A percentile compares a stretch with the other conserved stretches of the same genome.
These are phyloP conservation scores for Microdon myrmicae DNA, from an alignment of 2,888 invertebrate genomes.

Conservation along the genomic window DNA sequence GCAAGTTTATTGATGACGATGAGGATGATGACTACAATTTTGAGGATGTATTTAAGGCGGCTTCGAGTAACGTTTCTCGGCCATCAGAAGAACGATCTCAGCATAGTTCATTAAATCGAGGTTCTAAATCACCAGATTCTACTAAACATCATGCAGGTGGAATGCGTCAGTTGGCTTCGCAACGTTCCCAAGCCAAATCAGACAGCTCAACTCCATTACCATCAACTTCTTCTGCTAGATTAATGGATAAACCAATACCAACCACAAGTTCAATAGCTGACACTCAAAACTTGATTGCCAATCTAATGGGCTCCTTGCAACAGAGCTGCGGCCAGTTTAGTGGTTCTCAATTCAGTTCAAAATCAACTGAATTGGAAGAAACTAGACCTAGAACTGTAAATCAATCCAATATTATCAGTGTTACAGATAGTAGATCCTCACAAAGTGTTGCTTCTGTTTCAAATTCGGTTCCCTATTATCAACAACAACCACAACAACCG, in stretches of 20 bases:
- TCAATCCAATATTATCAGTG: constrained; percentile 25
- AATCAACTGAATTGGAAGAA: constrained; percentile 13
- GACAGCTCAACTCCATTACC: constrained; percentile 17
- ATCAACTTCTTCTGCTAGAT: constrained; percentile 46
- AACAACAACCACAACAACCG: constrained; percentile 52
- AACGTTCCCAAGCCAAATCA: constrained; percentile 7
- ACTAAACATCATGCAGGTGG: constrained; percentile 16
- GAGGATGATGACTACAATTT: constrained; percentile 86
- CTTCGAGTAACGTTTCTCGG: constrained; percentile 77
- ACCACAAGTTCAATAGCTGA: constrained; percentile 67
- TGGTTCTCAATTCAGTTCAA: not conserved
- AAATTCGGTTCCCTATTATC: constrained; percentile 53
- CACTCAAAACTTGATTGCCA: constrained; percentile 73
- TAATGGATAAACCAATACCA: constrained; percentile 15
- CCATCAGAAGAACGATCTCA: constrained; percentile 64
- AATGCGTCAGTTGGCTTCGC: constrained; percentile 11
- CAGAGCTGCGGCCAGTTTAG: constrained; percentile 58
- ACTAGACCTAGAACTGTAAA: constrained; percentile 13
- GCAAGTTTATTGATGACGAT: constrained; percentile 71
- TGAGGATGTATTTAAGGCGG: constrained; percentile 83
- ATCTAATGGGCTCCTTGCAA: constrained; percentile 72
- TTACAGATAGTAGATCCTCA: not conserved
- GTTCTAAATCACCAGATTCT: constrained; percentile 10
- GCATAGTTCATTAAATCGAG: constrained; percentile 1
- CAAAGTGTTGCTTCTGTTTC: constrained; percentile 12